Base-by-base conservation (phyloP, 2,113 vertebrate species). In the Monarcha castaneiventris region DNA sequence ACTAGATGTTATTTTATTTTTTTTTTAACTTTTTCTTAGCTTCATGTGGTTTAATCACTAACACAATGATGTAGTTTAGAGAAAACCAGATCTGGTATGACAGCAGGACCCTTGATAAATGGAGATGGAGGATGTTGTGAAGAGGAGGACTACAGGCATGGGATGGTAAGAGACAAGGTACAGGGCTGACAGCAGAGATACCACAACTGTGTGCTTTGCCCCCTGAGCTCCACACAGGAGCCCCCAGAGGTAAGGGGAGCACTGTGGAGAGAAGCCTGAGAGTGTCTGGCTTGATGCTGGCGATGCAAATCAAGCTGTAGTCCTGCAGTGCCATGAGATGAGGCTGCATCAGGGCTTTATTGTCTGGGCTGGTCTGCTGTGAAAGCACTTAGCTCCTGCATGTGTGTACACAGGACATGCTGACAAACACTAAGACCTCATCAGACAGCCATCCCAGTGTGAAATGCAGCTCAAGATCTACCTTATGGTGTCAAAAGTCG, bases 381-480 rank as follows among this genome's bases (percentile, higher is more conserved):
- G n/a, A 52, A 43, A 44, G 17, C 54, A 39, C 13, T 41, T n/a
- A 21, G 16, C 23, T 30, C 15, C 8, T 48, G 14, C 0, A 0
- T 35, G 20, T 17, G 11, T 2, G 2, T 32, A 27, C 22, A 18
- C 9, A 12, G 21, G 6, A 73, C 21, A 11, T 13, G 10, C 25
- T 55, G 37, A 14, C 2, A 9, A 7, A 51, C 46, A 33, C 13
- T 7, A 4, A 56, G 35, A 37, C 20, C 33, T 59, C 17, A 18
- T 41, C 37, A 79, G 23, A 20, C 11, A 76, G 16, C 20, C 43
- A 80, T 14, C 7, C 23, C 32, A 48, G 17, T 9, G 15, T 71
- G 85, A 71, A 87, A 46, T 3, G 3, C 15, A 43, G 35, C 7
- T 83, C 49, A 17, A 41, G 41, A 7, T 79, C 35, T 69, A 4